Evolutionary conservation across 2,113 vertebrate species (phyloP), one percentile per base, ranked within the genome.

Genomic region (Tringa solitaria): DNA sequence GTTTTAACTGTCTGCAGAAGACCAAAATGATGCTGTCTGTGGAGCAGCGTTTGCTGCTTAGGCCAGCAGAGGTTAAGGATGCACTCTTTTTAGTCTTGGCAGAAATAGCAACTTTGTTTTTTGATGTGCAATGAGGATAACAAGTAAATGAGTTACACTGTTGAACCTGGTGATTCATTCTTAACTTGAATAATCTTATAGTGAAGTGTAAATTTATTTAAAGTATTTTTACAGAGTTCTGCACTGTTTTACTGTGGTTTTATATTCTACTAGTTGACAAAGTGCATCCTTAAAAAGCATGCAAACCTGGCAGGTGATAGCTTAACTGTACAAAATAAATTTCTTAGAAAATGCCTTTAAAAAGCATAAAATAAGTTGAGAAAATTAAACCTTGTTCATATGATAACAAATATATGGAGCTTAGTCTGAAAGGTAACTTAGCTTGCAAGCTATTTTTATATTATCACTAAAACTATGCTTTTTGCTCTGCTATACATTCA

Each of bases 371-470:
- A 1, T 82, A 61, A 53, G 26, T 54, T 87, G 48, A 60, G 37
- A 80, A 70, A 56, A 51, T 46, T 8, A 74, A 64, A 59, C 56
- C 50, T 68, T 95, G 43, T 77, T 92, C 19, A 10, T 81, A 53
- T 19, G 22, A 17, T 92, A 67, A 56, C 20, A 46, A 70, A 41
- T 78, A 75, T 28, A 68, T 32, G 61, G 51, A 56, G 27, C 75
- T 92, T 81, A 92, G 64, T 84, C 68, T 93, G 88, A 87, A 90
- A 93, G 64, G 17, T 92, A 92, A 77, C 43, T 53, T 93, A 63
- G 64, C 79, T 88, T 90, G 73, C 57, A 81, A 90, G 67, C 39
- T 96, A 57, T 94, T 96, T 96, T 90, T 94, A 19, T 95, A 90
- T 68, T 95, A 23, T 28, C 30, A 48, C 68, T 95, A 30, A 45